These are phyloP conservation scores for Mesoligia furuncula DNA, from an alignment of 2,888 invertebrate genomes.

Conservation along the genomic window DNA sequence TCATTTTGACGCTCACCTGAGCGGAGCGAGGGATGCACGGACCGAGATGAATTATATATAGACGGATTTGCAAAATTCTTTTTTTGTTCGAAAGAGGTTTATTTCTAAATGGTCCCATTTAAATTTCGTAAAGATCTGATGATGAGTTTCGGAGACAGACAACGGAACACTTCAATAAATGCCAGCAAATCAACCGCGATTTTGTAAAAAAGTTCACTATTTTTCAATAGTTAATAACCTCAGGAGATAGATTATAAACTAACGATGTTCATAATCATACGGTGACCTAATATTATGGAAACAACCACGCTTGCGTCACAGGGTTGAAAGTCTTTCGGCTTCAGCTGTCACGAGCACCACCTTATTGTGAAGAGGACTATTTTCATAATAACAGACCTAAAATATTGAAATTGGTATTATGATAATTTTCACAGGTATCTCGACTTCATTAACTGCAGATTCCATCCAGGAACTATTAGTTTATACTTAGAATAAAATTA, in stretches of 20 bases:
- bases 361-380: neutral
- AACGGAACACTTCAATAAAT: no score
- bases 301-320: neutral
- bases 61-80: no score
- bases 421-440: neutral
- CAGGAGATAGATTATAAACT: neutral
- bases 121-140: no score
- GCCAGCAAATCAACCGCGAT: no score
- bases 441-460: neutral
- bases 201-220: no score
- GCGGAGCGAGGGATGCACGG: no score
- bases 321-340: conserved; percentile 13
- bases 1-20: no score
- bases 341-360: neutral
- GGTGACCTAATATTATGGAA: neutral
- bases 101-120: no score
- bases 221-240: neutral
- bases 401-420: conserved; percentile 4
- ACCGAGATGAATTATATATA: no score
- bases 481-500: neutral
- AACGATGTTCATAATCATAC: neutral
- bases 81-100: no score
- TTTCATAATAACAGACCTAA: neutral
- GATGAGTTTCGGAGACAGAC: no score
- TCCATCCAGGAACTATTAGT: neutral